Percentiles rank a stretch among this genome's conserved stretches.
phyloP scores from a whole-genome alignment of 1,140 invertebrate genomes.

The Drosophila simulans region DNA sequence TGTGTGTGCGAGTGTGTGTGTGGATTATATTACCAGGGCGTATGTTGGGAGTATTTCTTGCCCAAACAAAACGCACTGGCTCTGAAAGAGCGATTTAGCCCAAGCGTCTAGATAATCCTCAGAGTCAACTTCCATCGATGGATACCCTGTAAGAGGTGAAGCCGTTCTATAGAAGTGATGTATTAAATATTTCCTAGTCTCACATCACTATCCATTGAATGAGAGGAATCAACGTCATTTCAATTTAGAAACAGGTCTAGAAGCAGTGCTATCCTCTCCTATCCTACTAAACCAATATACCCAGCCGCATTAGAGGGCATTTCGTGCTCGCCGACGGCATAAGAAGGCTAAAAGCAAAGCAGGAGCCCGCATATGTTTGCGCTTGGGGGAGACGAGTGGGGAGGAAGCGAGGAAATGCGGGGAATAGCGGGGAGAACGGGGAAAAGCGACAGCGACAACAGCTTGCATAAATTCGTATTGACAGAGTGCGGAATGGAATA shows the following conservation, averaged over 20 bases:
- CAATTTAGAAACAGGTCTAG: not conserved
- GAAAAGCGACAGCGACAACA: conserved; percentile 47
- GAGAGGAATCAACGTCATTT: not conserved
- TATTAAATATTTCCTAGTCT: not conserved
- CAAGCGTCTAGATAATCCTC: conserved; percentile 9
- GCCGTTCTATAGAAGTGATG: too few species aligned
- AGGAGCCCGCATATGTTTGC: conserved; percentile 52
- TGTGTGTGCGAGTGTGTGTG: conserved; percentile 2
- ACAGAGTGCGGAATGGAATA: conserved; percentile 72
- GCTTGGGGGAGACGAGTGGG: not conserved
- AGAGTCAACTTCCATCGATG: not conserved
- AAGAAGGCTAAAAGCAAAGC: conserved; percentile 34
- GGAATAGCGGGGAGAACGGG: not conserved
- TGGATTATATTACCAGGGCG: conserved; percentile 63
- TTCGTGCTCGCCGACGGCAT: conserved; percentile 1
- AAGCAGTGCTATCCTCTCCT: too few species aligned
- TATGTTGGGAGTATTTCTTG: conserved; percentile 58
- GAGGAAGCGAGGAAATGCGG: conserved; percentile 3
- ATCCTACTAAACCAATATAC: conserved; percentile 4
- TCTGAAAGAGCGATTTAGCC: conserved; percentile 22
- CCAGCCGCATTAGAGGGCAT: not conserved
- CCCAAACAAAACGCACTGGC: conserved; percentile 54
- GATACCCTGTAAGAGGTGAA: not conserved
- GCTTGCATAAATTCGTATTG: conserved; percentile 80
- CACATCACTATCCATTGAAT: too few species aligned